Evolutionary conservation across 2,888 invertebrate genomes (phyloP).

Genomic region (Diaphora mendica): DNA sequence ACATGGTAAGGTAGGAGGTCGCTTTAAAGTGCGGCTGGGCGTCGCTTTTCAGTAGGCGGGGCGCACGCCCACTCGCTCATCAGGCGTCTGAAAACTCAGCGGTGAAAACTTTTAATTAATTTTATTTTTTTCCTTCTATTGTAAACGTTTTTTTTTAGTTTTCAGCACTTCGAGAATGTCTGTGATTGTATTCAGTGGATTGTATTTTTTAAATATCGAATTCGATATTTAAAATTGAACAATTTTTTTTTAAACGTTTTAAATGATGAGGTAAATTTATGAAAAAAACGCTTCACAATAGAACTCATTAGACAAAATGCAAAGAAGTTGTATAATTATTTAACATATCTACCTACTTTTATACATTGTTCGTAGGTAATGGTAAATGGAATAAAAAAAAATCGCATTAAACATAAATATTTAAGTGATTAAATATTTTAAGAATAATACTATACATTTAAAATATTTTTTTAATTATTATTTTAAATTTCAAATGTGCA

Average conservation of each 20-base stretch:
- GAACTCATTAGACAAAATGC: neutral
- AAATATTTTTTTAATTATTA: no score
- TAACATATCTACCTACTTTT: neutral
- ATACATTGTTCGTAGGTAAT: neutral
- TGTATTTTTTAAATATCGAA: constrained; percentile 26
- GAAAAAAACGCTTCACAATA: neutral
- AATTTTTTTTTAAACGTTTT: neutral
- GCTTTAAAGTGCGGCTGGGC: constrained; percentile 79
- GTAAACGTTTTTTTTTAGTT: constrained; percentile 36
- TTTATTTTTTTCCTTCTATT: constrained; percentile 31
- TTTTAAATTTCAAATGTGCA: neutral
- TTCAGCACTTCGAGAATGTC: constrained; percentile 42
- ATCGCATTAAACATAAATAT: no score
- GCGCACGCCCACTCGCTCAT: constrained; percentile 71
- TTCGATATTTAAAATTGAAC: constrained; percentile 22
- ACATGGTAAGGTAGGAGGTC: constrained; percentile 70
- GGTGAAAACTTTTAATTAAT: constrained; percentile 49
- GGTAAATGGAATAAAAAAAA: no score
- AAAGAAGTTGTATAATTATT: neutral
- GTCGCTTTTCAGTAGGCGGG: constrained; percentile 78
- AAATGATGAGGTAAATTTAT: neutral
- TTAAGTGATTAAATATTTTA: no score
- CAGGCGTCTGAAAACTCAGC: constrained; percentile 55
- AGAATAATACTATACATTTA: no score
- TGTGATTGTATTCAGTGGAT: constrained; percentile 31